Conservation (phyloP, 2,797 vertebrate species). For the Anomalospiza imberbis region DNA sequence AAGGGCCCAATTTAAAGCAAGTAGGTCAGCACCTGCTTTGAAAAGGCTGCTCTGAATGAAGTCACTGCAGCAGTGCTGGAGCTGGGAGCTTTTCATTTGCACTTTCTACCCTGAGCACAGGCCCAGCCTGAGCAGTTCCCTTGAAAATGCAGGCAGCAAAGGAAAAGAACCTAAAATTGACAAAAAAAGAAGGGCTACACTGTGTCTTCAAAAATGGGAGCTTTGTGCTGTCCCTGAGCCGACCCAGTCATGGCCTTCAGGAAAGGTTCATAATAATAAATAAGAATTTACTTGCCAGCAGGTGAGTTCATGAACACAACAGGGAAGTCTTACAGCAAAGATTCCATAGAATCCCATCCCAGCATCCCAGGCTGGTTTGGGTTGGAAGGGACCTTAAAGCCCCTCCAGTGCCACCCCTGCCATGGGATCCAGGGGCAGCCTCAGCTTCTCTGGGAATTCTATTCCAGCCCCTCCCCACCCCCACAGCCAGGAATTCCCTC, state of each 20-base stretch:
- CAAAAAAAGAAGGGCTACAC: neutral
- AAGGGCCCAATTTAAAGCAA: constrained; percentile 11
- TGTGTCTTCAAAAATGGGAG: neutral
- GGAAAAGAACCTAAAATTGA: neutral
- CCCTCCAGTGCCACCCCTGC: neutral
- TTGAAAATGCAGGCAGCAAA: neutral
- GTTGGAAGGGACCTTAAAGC: neutral
- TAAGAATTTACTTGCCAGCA: neutral
- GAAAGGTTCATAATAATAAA: neutral
- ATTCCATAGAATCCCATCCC: neutral
- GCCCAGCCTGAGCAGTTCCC: neutral
- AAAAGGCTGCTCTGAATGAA: constrained; percentile 4
- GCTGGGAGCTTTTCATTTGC: neutral
- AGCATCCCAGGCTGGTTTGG: neutral
- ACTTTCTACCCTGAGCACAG: neutral
- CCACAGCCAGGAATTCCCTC: neutral
- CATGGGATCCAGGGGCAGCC: neutral
- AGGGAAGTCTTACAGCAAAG: neutral
- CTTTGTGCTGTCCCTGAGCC: neutral
- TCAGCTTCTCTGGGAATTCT: neutral
- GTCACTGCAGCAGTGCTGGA: neutral
- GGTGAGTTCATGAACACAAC: neutral
- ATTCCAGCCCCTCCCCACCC: neutral
- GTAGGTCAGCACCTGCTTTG: constrained; percentile 43
- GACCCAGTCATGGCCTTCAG: accelerated